phyloP scores from a whole-genome alignment of 2,797 vertebrate genomes.

The Lophotriccus pileatus region DNA sequence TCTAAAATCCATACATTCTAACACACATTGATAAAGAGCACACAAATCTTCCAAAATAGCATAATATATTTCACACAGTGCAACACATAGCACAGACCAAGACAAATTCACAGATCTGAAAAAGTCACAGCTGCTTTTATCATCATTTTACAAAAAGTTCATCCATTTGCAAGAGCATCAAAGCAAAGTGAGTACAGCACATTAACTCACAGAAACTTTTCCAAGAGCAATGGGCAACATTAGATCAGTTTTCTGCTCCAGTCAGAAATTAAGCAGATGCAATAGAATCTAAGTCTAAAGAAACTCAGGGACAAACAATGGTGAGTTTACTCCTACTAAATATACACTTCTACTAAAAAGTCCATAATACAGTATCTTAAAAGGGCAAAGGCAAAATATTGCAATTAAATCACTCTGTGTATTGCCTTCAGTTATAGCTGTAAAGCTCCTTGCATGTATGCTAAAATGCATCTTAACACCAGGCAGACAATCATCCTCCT shows the following conservation, averaged over 20 bases:
- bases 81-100: background rate
- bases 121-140: background rate
- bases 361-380: background rate
- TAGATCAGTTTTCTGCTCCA: background rate
- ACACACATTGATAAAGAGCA: background rate
- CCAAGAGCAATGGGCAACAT: background rate
- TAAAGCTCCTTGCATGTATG: background rate
- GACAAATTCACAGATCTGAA: background rate
- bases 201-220: background rate
- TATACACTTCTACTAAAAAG: background rate
- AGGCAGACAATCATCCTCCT: background rate
- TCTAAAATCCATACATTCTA: background rate
- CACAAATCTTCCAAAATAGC: background rate
- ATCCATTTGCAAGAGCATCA: background rate
- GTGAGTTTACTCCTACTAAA: background rate
- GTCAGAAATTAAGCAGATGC: background rate
- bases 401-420: background rate
- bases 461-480: background rate
- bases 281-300: background rate
- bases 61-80: background rate
- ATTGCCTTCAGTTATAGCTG: background rate
- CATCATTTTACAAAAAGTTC: background rate
- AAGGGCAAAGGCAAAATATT: background rate
- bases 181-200: background rate
- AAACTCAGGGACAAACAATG: rapidly evolving